Conservation (phyloP, 2,888 invertebrate genomes). For the Petrolisthes cinctipes region DNA sequence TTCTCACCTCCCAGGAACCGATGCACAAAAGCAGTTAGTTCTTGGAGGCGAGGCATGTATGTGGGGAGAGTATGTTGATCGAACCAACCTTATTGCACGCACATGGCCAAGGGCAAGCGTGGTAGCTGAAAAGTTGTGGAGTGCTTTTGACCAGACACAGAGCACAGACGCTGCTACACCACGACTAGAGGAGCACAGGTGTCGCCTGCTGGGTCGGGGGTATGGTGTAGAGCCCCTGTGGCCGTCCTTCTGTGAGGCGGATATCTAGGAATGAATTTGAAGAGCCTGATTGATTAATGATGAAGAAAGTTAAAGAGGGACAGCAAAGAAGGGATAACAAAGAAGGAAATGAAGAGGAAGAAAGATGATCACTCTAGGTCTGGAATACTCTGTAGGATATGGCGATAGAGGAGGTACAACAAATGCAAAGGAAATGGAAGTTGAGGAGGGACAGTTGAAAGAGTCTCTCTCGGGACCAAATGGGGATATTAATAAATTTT, state of each 20-base stretch:
- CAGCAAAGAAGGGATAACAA: too few species aligned
- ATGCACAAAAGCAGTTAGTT: conserved; percentile 76
- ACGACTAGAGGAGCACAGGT: conserved; percentile 78
- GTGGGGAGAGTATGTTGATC: conserved; percentile 91
- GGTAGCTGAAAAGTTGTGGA: conserved; percentile 89
- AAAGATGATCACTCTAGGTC: too few species aligned
- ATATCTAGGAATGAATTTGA: conserved; percentile 12
- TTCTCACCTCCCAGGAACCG: conserved; percentile 68
- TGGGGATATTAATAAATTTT: too few species aligned
- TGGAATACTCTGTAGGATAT: too few species aligned
- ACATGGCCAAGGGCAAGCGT: conserved; percentile 90
- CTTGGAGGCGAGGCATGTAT: conserved; percentile 93
- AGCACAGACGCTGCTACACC: conserved; percentile 72
- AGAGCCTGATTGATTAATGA: neutral
- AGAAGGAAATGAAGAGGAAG: too few species aligned
- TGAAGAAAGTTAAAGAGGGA: too few species aligned
- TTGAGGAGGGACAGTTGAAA: too few species aligned
- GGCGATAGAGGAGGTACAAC: too few species aligned
- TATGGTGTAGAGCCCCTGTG: conserved; percentile 80
- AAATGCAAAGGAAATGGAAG: too few species aligned
- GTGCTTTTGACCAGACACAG: conserved; percentile 70
- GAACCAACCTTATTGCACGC: conserved; percentile 74
- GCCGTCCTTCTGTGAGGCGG: conserved; percentile 75
- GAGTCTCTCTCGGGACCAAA: too few species aligned
- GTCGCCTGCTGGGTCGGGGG: conserved; percentile 80